Percentiles rank a stretch among this genome's conserved stretches.
These are phyloP conservation scores for Cricetomys ansorgei DNA, from an alignment of 2,113 vertebrate species.

Conservation along the genomic window DNA sequence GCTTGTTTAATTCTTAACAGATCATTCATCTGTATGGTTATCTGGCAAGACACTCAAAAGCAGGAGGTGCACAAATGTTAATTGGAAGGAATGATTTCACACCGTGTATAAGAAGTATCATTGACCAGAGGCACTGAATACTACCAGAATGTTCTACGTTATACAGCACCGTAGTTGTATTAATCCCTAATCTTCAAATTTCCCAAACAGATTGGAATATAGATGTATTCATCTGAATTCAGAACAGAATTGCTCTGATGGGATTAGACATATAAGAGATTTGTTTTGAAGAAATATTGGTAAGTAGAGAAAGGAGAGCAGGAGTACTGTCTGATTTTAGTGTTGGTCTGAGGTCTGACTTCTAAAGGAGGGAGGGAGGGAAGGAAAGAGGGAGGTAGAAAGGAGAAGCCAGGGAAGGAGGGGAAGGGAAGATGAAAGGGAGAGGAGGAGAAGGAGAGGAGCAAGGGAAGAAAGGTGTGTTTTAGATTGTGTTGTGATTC, in stretches of 20 bases:
- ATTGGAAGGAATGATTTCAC: background rate
- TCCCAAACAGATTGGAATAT: background rate
- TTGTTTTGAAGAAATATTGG: background rate
- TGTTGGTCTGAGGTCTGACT: background rate
- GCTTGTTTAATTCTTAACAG: slow-evolving; percentile 40
- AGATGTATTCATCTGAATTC: background rate
- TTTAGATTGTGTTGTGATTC: background rate
- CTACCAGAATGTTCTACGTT: background rate
- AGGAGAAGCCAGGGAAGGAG: background rate
- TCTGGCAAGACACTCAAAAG: background rate
- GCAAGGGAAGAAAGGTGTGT: background rate
- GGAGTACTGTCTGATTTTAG: background rate
- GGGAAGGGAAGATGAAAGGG: too few relatives aligned
- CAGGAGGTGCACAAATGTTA: background rate
- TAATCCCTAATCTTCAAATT: background rate
- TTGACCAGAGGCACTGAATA: background rate
- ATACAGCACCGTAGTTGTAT: background rate
- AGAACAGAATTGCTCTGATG: background rate
- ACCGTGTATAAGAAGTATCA: background rate
- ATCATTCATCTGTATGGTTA: background rate
- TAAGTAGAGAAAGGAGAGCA: background rate
- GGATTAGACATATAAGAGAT: background rate
- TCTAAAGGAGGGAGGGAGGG: background rate
- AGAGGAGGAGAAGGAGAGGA: background rate
- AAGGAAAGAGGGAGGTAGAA: too few relatives aligned